These are phyloP conservation scores for Agrochola lota DNA, from an alignment of 2,888 invertebrate species.

Conservation along the genomic window DNA sequence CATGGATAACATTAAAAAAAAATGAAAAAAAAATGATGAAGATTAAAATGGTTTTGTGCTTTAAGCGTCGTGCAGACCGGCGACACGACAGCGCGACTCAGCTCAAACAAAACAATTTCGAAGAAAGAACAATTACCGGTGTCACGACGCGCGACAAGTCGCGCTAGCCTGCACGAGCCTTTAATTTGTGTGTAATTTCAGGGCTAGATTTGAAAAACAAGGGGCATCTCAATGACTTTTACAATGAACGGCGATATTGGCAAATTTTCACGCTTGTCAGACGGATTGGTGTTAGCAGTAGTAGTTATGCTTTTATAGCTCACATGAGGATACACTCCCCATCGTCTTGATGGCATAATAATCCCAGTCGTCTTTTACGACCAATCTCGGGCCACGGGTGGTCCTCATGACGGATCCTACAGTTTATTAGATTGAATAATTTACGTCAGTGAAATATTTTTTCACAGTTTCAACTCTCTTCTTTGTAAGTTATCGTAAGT, in stretches of 20 bases:
- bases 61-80: no score
- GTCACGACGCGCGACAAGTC: no score
- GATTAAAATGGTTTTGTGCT: no score
- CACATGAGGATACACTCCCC: neutral
- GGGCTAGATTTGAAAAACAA: neutral
- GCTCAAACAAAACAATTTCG: no score
- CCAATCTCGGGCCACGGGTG: neutral
- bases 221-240: no score
- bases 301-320: neutral
- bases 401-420: neutral
- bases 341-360: neutral
- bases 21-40: no score
- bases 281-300: neutral
- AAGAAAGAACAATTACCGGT: no score
- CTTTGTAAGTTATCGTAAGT: neutral
- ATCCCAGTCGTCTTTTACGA: slow-evolving; percentile 1
- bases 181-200: neutral
- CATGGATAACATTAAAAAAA: no score
- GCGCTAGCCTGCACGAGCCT: no score
- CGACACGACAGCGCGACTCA: no score
- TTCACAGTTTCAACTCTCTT: neutral
- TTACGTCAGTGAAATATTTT: neutral
- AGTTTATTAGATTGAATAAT: neutral
- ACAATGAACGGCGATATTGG: neutral
- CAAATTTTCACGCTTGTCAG: neutral